These are phyloP conservation scores for Taphrorychus bicolor DNA, from an alignment of 2,888 invertebrate genomes.

Conservation along the genomic window DNA sequence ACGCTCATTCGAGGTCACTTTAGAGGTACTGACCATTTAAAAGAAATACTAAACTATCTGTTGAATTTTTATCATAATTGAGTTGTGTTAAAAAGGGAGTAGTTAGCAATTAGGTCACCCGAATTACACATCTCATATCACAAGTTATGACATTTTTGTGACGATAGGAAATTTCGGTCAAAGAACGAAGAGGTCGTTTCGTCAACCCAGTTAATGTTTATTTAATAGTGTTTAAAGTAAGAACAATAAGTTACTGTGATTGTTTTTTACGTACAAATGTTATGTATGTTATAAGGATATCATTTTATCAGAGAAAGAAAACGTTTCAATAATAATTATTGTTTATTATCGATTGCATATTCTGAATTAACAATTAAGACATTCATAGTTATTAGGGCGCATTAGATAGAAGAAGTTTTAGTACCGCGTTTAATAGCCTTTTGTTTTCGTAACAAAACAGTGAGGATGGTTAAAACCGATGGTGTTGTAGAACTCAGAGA, in stretches of 20 bases:
- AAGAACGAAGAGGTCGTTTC: not conserved
- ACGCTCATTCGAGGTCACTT: no score
- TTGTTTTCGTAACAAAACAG: not conserved
- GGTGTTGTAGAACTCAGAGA: constrained; percentile 7
- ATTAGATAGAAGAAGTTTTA: not conserved
- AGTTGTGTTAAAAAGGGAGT: not conserved
- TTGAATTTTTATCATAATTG: constrained; percentile 2
- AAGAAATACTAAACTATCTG: not conserved
- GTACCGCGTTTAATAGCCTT: not conserved
- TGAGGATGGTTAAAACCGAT: constrained; percentile 10
- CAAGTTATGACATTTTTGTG: constrained; percentile 11
- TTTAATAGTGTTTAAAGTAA: not conserved
- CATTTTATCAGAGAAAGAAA: not conserved
- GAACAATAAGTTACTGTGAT: not conserved
- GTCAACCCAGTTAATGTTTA: constrained; percentile 3
- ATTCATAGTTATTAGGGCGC: not conserved
- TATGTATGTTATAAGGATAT: not conserved
- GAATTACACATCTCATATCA: not conserved
- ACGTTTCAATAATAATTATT: no score
- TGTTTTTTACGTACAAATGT: not conserved
- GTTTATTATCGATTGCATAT: not conserved
- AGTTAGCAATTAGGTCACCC: constrained; percentile 10
- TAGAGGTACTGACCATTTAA: not conserved
- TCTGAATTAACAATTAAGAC: not conserved
- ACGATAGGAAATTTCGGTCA: not conserved